These are phyloP conservation scores for Eudemis profundana DNA, from an alignment of 2,888 invertebrate species.

Conservation along the genomic window DNA sequence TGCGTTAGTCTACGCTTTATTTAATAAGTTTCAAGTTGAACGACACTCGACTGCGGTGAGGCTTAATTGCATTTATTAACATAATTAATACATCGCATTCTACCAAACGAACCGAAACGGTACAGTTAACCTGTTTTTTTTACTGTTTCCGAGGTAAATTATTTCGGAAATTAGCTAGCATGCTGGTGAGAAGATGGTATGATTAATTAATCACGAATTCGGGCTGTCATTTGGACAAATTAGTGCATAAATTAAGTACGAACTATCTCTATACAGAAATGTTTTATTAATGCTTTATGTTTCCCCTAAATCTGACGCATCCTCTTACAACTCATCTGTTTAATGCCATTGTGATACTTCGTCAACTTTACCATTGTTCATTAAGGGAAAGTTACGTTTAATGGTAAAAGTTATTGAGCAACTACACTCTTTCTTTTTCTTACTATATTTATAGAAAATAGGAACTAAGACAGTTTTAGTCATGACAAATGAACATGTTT, in stretches of 20 bases:
- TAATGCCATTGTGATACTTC: slow-evolving; percentile 27
- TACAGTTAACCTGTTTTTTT: slow-evolving; percentile 66
- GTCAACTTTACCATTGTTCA: slow-evolving; percentile 42
- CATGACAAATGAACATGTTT: background rate
- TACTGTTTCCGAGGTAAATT: slow-evolving; percentile 49
- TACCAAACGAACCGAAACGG: slow-evolving; percentile 70
- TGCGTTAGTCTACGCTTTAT: background rate
- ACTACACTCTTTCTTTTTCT: slow-evolving; percentile 17
- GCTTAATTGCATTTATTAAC: slow-evolving; percentile 80
- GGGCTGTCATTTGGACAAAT: slow-evolving; percentile 30
- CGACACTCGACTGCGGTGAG: slow-evolving; percentile 65
- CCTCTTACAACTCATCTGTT: slow-evolving; percentile 45
- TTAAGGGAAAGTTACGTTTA: slow-evolving; percentile 35
- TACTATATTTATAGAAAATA: slow-evolving; percentile 5
- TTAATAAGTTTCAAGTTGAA: slow-evolving; percentile 65
- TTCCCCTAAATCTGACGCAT: slow-evolving; percentile 46
- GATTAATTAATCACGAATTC: slow-evolving; percentile 6
- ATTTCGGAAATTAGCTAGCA: slow-evolving; percentile 48
- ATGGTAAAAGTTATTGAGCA: slow-evolving; percentile 16
- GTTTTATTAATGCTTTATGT: slow-evolving; percentile 30
- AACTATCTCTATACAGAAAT: slow-evolving; percentile 42
- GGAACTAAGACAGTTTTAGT: background rate
- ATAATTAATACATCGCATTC: slow-evolving; percentile 76
- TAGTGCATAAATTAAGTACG: slow-evolving; percentile 17
- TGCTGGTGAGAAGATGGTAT: slow-evolving; percentile 4